Percentiles rank a stretch among this genome's conserved stretches.
Evolutionary conservation across 2,888 invertebrate genomes (phyloP).

Genomic region (Monochamus alternatus): DNA sequence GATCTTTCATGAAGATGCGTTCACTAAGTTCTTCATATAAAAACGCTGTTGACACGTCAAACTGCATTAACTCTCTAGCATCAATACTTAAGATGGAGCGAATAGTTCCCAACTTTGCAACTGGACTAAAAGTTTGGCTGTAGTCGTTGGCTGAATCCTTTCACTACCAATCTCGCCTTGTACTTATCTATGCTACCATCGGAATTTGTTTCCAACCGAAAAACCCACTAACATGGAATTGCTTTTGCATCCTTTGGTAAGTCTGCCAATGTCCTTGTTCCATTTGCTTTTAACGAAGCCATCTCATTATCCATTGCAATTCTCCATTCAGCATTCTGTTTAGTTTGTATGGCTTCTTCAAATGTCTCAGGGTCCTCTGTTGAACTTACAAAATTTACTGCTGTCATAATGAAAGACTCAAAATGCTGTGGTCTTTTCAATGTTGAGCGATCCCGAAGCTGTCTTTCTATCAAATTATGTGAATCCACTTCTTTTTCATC

Average conservation of each 20-base stretch:
- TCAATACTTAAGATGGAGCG: conserved; percentile 55
- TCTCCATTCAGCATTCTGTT: no score
- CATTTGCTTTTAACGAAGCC: conserved; percentile 57
- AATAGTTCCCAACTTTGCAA: conserved; percentile 55
- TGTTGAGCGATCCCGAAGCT: no score
- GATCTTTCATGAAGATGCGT: conserved; percentile 51
- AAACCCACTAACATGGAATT: conserved; percentile 60
- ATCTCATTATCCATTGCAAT: conserved; percentile 60
- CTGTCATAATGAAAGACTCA: no score
- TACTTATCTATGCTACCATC: conserved; percentile 58
- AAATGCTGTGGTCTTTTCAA: no score
- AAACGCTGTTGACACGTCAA: conserved; percentile 58
- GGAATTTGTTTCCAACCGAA: conserved; percentile 56
- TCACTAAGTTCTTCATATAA: conserved; percentile 50
- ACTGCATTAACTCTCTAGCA: conserved; percentile 56
- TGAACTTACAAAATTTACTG: no score
- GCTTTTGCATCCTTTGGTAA: conserved; percentile 47
- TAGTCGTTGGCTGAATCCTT: conserved; percentile 52
- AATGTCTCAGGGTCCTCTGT: no score
- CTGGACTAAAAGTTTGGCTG: conserved; percentile 59
- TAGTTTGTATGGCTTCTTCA: no score
- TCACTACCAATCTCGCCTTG: no score
- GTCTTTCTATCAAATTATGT: no score
- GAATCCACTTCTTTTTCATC: no score
- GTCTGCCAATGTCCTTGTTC: conserved; percentile 56